Conservation (phyloP, 2,113 vertebrate species). For the Stegostoma tigrinum region DNA sequence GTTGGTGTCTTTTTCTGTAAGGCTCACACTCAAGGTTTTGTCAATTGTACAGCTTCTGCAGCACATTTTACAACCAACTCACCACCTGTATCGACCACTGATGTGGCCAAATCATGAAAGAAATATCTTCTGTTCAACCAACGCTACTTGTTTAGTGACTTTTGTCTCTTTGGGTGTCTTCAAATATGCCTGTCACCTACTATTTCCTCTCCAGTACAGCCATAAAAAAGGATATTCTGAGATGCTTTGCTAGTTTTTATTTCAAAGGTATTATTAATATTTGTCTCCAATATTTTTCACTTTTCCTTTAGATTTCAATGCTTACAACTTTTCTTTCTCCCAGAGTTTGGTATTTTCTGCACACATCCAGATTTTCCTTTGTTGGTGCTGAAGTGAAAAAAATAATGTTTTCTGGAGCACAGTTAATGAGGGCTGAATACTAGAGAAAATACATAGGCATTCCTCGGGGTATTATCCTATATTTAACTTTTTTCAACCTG, state of each 20-base stretch:
- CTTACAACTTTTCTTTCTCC: neutral
- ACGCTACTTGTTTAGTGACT: too few species aligned
- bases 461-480: too few species aligned
- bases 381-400: neutral
- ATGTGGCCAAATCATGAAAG: too few species aligned
- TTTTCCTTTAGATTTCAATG: neutral
- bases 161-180: neutral
- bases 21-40: too few species aligned
- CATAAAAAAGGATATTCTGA: neutral
- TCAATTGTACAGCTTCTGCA: too few species aligned
- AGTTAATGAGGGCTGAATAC: neutral
- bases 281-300: neutral
- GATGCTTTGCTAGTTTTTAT: neutral
- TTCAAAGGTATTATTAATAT: neutral
- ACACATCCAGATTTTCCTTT: neutral
- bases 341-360: neutral
- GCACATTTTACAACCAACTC: too few species aligned
- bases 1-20: too few species aligned
- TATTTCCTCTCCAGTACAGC: neutral
- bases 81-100: too few species aligned
- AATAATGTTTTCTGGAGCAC: neutral
- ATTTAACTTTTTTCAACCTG: too few species aligned
- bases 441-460: neutral
- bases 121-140: too few species aligned
- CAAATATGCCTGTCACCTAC: neutral